Conservation (phyloP, 1,140 invertebrate genomes). For the Varroa destructor region DNA sequence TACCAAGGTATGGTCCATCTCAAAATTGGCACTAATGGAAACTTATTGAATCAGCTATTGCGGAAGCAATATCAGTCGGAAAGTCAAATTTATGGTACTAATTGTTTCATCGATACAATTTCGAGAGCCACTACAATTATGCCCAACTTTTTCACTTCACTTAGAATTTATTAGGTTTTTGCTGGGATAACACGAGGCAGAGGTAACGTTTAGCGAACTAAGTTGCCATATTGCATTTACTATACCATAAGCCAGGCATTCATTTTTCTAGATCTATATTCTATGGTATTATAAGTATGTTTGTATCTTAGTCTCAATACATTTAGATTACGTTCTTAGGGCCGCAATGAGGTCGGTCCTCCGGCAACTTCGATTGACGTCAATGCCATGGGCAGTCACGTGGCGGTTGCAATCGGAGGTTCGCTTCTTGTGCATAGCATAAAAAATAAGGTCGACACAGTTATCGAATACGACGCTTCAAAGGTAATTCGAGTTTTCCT, state of each 20-base stretch:
- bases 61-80: too few relatives aligned
- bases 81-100: too few relatives aligned
- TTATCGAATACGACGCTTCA: neutral
- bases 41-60: too few relatives aligned
- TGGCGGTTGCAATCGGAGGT: slow-evolving; percentile 2
- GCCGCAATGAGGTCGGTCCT: neutral
- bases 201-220: too few relatives aligned
- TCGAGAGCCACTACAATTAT: neutral
- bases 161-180: neutral
- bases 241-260: too few relatives aligned
- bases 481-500: neutral
- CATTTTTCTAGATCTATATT: too few relatives aligned
- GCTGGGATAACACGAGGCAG: too few relatives aligned
- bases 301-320: neutral
- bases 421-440: slow-evolving; percentile 2
- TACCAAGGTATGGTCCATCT: neutral
- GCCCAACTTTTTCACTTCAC: neutral
- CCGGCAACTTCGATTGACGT: slow-evolving; percentile 15
- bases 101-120: too few relatives aligned
- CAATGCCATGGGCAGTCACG: neutral
- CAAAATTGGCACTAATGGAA: too few relatives aligned
- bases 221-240: too few relatives aligned
- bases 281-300: too few relatives aligned
- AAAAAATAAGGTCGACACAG: neutral
- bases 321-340: neutral